Percentiles rank a stretch among this genome's conserved stretches.
Evolutionary conservation across 2,888 invertebrate species (phyloP).

Genomic region (Meganola albula): DNA sequence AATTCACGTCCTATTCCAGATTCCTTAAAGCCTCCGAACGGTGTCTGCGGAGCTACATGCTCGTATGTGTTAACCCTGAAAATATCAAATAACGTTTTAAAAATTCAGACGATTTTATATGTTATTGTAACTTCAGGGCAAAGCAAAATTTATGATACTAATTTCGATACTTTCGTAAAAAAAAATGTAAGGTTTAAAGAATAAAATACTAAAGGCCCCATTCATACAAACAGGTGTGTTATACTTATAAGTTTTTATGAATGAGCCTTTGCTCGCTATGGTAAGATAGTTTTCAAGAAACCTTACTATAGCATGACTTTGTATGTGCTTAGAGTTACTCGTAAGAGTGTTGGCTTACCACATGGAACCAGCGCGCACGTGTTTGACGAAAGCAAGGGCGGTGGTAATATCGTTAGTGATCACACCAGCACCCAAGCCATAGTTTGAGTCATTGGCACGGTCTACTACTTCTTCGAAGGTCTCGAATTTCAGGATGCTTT

Average conservation of each 20-base stretch:
- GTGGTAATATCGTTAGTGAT: slow-evolving; percentile 89
- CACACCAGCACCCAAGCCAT: slow-evolving; percentile 92
- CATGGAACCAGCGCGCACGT: slow-evolving; percentile 88
- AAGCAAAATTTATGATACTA: no score
- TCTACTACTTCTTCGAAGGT: slow-evolving; percentile 89
- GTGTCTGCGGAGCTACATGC: slow-evolving; percentile 83
- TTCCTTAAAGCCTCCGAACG: slow-evolving; percentile 93
- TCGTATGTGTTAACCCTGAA: slow-evolving; percentile 86
- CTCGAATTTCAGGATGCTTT: slow-evolving; percentile 90
- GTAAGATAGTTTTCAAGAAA: no score
- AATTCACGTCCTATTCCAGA: slow-evolving; percentile 91
- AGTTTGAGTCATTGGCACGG: slow-evolving; percentile 88
- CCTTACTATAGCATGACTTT: no score
- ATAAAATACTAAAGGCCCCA: no score
- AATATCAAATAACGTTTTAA: no score
- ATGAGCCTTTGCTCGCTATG: no score
- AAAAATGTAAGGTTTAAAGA: slow-evolving; percentile 1
- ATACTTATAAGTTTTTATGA: no score
- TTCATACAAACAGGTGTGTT: no score
- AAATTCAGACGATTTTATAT: no score
- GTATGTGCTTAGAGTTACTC: no score
- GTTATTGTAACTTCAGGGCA: no score
- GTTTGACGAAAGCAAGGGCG: slow-evolving; percentile 85
- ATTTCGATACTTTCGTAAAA: not conserved
- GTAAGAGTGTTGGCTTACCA: no score